These are phyloP conservation scores for Halichoeres trimaculatus DNA, from an alignment of 2,113 vertebrate genomes.

Conservation along the genomic window DNA sequence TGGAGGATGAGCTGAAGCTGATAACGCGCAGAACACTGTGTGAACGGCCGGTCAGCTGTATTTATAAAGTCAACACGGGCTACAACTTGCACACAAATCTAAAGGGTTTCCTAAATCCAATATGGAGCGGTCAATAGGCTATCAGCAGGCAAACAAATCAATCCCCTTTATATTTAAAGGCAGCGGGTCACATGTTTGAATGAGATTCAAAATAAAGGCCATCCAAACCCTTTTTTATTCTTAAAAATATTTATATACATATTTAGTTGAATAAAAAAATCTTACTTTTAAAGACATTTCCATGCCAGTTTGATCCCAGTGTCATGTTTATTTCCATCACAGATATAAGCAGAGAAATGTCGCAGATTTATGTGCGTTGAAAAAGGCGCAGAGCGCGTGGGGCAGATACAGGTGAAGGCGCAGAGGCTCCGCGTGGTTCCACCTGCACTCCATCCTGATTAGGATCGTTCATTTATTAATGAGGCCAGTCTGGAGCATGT, in stretches of 20 bases:
- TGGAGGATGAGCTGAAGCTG: neutral
- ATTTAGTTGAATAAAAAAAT: neutral
- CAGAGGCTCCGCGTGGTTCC: neutral
- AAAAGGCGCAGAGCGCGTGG: slow-evolving; percentile 1
- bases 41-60: slow-evolving; percentile 20
- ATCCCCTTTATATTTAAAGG: neutral
- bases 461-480: slow-evolving; percentile 50
- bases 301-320: neutral
- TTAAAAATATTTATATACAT: neutral
- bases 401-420: slow-evolving; percentile 22
- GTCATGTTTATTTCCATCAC: neutral
- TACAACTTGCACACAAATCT: slow-evolving; percentile 22
- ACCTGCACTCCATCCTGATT: slow-evolving; percentile 22
- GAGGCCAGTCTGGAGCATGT: slow-evolving; percentile 45
- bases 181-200: neutral
- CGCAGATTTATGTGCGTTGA: slow-evolving; percentile 18
- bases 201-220: no score
- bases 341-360: neutral
- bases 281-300: neutral
- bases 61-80: slow-evolving; percentile 20
- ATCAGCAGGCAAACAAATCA: slow-evolving; percentile 3
- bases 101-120: neutral
- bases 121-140: slow-evolving; percentile 7
- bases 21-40: slow-evolving; percentile 3
- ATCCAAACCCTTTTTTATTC: no score